Evolutionary conservation across 2,888 invertebrate species (phyloP), one percentile per base, ranked within the genome.

Genomic region (Rotaria magnacalcarata): DNA sequence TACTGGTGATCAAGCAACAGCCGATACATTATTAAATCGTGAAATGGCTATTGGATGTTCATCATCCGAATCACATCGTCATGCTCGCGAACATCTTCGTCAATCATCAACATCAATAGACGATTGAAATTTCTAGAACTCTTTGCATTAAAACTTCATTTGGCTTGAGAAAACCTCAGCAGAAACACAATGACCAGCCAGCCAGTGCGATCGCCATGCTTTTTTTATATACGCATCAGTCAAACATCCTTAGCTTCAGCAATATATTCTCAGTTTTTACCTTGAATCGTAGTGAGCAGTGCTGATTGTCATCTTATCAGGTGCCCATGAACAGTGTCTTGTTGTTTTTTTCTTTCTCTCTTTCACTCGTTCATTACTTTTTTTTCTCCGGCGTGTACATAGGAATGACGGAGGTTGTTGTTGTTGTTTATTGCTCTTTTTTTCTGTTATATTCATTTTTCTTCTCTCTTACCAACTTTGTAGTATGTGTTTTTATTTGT

Each of bases 1-100:
- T 11, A 80, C 43, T 47, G 80, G 80, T 47, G 80, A 80, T 47
- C 80, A 80, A 80, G 80, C 80, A 43, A 80, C 80, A 80, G 80
- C 80, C 34, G 80, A 80, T 80, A 47, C 80, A 10, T n/a, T 80
- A 24, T 47, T 80, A 47, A 80, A 80, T 47, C 80, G 80, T n/a
- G 80, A 80, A 80, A 80, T 80, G 80, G 4, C 47, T 47, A 80
- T 80, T 80, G 80, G 80, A n/a, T 80, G 80, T 14, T 47, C 47
- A n/a, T 80, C 47, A 6, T 80, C 80, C 19, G 80, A 80, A 47
- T 80, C 80, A 47, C 80, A 80, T 47, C 43, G 47, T 47, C 47
- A 43, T 80, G 80, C 43, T 34, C 80, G 80, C 4, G 80, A 80
- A 47, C 80, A 80, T 47, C 47, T 80, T 47, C 19, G 80, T n/a